A percentile compares a stretch with the other conserved stretches of the same genome.
phyloP scores from a whole-genome alignment of 2,797 vertebrate species.

The Acrossocheilus fasciatus region DNA sequence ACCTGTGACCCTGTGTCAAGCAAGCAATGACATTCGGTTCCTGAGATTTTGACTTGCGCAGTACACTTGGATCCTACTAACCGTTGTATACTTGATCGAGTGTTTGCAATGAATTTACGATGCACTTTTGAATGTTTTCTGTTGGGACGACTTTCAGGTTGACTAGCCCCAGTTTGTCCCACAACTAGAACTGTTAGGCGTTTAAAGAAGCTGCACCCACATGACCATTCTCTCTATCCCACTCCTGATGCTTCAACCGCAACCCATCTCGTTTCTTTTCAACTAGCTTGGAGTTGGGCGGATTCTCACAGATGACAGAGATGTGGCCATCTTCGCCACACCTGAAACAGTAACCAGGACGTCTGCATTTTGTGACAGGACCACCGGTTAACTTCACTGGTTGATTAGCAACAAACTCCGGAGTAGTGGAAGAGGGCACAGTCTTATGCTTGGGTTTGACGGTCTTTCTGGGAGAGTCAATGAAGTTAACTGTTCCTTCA shows the following conservation, averaged over 20 bases:
- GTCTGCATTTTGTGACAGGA: background rate
- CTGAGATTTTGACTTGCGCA: background rate
- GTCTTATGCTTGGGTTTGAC: conserved; percentile 5
- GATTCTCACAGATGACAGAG: background rate
- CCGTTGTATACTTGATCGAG: background rate
- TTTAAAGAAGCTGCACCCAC: background rate
- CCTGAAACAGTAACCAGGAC: background rate
- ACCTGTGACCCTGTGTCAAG: conserved; percentile 29
- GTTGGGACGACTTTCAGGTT: background rate
- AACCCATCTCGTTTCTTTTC: background rate
- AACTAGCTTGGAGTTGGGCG: background rate
- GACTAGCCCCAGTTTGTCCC: conserved; percentile 15
- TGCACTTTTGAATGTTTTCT: background rate
- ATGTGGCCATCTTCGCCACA: background rate
- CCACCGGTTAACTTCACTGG: background rate
- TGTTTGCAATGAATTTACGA: background rate
- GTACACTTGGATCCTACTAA: conserved; percentile 30
- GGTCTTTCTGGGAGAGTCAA: background rate
- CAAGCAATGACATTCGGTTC: background rate
- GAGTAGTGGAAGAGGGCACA: background rate
- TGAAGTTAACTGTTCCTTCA: conserved; percentile 5
- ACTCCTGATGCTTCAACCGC: background rate
- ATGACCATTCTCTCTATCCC: background rate
- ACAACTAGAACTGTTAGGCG: conserved; percentile 1
- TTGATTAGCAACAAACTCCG: background rate